Base-by-base conservation (phyloP, 2,888 invertebrate genomes). In the Phyllotreta cruciferae region DNA sequence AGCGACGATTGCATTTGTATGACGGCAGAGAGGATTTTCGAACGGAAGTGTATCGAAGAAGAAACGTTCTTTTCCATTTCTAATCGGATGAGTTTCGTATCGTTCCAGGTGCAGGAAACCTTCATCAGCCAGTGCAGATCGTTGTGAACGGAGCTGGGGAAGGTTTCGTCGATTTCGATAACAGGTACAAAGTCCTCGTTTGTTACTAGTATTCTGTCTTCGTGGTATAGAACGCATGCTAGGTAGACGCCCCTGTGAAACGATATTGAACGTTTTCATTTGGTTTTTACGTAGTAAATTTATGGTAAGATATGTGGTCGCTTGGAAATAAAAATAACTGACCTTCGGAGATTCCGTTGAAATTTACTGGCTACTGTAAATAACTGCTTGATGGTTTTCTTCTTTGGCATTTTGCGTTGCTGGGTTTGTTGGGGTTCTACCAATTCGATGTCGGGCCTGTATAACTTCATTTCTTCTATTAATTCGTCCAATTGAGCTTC, bases 281-380 rank as follows among this genome's bases (percentile, higher is more conserved):
- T 24, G 24, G 4, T 24, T 24, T 24, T 24, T 24, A 24, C 4
- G 24, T 24, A 3, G 24, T 24, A 24, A 24, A 24, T 24, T 1
- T 3, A 24, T 24, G 24, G 24, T 3, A 24, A 24, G 2, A 24
- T 24, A 24, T n/a, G n/a, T n/a, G n/a, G n/a, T n/a, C n/a, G n/a
- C n/a, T n/a, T n/a, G n/a, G n/a, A n/a, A n/a, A n/a, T n/a, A n/a
- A n/a, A n/a, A n/a, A n/a, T 49, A 11, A 44, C 74, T 66, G 79
- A 91, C 92, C 92, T 88, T 77, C 93, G 86, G 64, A 98, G 83
- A 75, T 92, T 91, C 81, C 97, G 98, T 81, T 97, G 96, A 79
- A 98, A 98, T 83, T 98, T 98, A 77, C 96, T 94, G 56, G 96
- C 93, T 7, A 96, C 94, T 0, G 96, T 93, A 82, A 98, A 98